A percentile compares a stretch with the other conserved stretches of the same genome.
Conservation (phyloP, 2,113 vertebrate genomes). For the Micronycteris hirsuta region DNA sequence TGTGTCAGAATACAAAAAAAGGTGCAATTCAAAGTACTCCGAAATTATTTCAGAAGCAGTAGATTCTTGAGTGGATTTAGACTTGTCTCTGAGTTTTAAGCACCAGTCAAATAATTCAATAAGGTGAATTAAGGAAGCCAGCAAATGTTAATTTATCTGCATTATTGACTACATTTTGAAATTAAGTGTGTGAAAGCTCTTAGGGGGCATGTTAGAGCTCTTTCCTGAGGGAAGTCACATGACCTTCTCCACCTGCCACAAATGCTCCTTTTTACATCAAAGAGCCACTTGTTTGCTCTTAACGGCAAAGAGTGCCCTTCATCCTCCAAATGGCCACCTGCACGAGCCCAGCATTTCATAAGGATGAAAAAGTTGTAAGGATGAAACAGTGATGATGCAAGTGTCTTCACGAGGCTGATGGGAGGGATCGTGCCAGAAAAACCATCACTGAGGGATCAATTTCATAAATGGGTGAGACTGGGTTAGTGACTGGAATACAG, state of each 20-base stretch:
- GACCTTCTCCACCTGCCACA: not conserved
- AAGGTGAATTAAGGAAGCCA: conserved; percentile 21
- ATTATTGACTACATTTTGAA: not conserved
- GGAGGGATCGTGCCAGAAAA: not conserved
- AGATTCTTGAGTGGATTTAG: not conserved
- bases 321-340: not conserved
- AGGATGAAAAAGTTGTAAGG: conserved; percentile 34
- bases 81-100: conserved; percentile 35
- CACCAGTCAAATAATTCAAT: not conserved
- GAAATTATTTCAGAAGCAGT: conserved; percentile 7
- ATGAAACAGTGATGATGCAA: not conserved
- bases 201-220: not conserved
- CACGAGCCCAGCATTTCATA: conserved; percentile 25
- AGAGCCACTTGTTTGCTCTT: conserved; percentile 52
- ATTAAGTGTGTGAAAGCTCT: not conserved
- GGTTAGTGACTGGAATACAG: not conserved
- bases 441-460: not conserved
- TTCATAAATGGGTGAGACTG: not conserved
- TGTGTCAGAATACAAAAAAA: not conserved
- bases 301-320: not conserved
- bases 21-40: not conserved
- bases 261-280: conserved; percentile 4
- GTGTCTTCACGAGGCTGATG: not conserved
- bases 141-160: not conserved
- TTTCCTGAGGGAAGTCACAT: conserved; percentile 33